Conservation (phyloP, 2,797 vertebrate species). For the Rhabdophis nuchalis region DNA sequence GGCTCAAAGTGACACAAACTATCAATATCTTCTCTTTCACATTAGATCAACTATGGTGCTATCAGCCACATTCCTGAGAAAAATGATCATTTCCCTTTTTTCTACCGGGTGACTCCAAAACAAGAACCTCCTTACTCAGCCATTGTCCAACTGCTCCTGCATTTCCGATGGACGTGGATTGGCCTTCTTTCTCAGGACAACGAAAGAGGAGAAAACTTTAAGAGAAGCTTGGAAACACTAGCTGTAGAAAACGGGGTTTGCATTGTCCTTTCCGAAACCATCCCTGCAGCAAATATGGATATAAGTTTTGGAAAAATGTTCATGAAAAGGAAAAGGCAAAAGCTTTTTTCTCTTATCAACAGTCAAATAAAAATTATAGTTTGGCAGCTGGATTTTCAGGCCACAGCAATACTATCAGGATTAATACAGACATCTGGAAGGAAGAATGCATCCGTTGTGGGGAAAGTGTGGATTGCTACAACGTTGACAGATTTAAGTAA, state of each 20-base stretch:
- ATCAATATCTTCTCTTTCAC: neutral
- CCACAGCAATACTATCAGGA: neutral
- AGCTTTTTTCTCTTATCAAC: neutral
- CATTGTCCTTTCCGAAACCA: neutral
- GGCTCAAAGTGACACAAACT: too few species aligned
- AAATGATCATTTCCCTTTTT: neutral
- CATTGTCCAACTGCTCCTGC: constrained; percentile 2
- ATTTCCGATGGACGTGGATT: neutral
- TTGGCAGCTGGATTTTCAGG: neutral
- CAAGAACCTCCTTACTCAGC: neutral
- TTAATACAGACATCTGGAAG: neutral
- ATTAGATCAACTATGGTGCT: neutral
- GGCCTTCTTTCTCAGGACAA: neutral
- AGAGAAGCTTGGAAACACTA: neutral
- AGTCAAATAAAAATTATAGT: neutral
- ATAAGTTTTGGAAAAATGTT: neutral
- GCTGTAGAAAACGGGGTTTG: neutral
- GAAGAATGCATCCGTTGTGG: neutral
- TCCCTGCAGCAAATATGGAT: neutral
- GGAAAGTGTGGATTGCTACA: constrained; percentile 1
- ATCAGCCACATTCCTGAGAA: neutral
- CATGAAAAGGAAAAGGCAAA: neutral
- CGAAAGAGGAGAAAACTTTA: neutral
- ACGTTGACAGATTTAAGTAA: neutral
- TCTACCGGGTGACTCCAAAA: neutral